phyloP scores from a whole-genome alignment of 1,140 invertebrate species.

The Mactra quadrangularis region DNA sequence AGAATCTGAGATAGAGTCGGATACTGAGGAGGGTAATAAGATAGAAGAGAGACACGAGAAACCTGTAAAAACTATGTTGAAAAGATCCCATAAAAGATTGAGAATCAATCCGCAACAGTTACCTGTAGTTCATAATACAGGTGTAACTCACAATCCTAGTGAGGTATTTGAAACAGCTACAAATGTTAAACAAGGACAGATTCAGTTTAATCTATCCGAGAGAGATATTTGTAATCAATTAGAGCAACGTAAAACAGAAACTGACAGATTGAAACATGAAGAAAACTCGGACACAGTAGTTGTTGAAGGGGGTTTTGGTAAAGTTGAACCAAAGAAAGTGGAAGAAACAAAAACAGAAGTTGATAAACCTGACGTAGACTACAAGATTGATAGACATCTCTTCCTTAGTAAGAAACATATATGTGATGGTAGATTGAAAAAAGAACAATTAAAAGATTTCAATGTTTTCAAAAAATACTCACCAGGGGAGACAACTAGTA shows the following conservation, averaged over 20 bases:
- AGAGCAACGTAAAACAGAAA: not conserved
- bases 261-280: not conserved
- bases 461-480: slow-evolving; percentile 95
- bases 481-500: slow-evolving; percentile 90
- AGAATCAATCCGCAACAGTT: slow-evolving; percentile 54
- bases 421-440: slow-evolving; percentile 53
- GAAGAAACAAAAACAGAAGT: slow-evolving; percentile 51
- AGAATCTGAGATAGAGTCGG: slow-evolving; percentile 93
- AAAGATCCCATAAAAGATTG: slow-evolving; percentile 88
- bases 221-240: slow-evolving; percentile 6
- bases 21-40: slow-evolving; percentile 77
- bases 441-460: slow-evolving; percentile 89
- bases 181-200: slow-evolving; percentile 13
- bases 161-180: slow-evolving; percentile 83
- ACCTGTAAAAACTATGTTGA: slow-evolving; percentile 85
- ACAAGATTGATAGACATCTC: slow-evolving; percentile 43
- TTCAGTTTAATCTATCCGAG: slow-evolving; percentile 40
- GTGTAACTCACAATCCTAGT: slow-evolving; percentile 47
- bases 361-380: slow-evolving; percentile 64
- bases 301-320: slow-evolving; percentile 69
- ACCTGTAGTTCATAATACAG: slow-evolving; percentile 15
- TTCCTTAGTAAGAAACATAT: slow-evolving; percentile 59
- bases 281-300: not conserved
- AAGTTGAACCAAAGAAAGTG: slow-evolving; percentile 69
- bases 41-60: slow-evolving; percentile 64